These are phyloP conservation scores for Sebastes cheni DNA, from an alignment of 2,797 vertebrate species.

Conservation along the genomic window DNA sequence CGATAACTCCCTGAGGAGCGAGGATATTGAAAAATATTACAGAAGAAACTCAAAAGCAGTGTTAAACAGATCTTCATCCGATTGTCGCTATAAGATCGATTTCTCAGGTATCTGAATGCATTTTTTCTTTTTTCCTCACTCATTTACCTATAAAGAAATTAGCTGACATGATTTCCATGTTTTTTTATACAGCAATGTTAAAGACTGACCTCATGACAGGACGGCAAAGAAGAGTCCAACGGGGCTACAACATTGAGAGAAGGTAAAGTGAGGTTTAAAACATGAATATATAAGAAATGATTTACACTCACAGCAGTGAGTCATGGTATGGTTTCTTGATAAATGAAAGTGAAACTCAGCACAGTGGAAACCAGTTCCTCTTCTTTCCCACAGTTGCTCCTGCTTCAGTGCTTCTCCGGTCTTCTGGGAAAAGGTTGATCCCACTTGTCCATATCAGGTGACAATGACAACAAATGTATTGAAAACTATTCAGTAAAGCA, in stretches of 20 bases:
- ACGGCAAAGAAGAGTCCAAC: conserved; percentile 77
- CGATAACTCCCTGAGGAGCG: conserved; percentile 76
- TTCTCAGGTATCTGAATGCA: conserved; percentile 81
- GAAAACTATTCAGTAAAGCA: neutral
- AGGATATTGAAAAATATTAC: conserved; percentile 85
- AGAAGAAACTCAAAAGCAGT: conserved; percentile 71
- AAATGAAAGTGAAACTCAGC: conserved; percentile 68
- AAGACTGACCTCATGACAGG: conserved; percentile 81
- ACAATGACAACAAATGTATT: neutral
- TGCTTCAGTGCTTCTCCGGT: conserved; percentile 69
- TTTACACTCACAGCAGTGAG: neutral
- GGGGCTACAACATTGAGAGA: conserved; percentile 8
- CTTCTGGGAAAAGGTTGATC: conserved; percentile 87
- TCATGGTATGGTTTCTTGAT: neutral
- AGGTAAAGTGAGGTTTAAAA: conserved; percentile 24
- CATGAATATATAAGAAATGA: too few species aligned
- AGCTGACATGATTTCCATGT: neutral
- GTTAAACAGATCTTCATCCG: conserved; percentile 69
- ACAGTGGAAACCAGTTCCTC: neutral
- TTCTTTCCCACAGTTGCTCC: conserved; percentile 38
- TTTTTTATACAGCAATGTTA: conserved; percentile 79
- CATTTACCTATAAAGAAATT: neutral
- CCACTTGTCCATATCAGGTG: conserved; percentile 85
- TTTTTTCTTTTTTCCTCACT: neutral
- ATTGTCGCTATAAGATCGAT: conserved; percentile 77